Conservation (phyloP, 2,113 vertebrate species). For the Tichodroma muraria region DNA sequence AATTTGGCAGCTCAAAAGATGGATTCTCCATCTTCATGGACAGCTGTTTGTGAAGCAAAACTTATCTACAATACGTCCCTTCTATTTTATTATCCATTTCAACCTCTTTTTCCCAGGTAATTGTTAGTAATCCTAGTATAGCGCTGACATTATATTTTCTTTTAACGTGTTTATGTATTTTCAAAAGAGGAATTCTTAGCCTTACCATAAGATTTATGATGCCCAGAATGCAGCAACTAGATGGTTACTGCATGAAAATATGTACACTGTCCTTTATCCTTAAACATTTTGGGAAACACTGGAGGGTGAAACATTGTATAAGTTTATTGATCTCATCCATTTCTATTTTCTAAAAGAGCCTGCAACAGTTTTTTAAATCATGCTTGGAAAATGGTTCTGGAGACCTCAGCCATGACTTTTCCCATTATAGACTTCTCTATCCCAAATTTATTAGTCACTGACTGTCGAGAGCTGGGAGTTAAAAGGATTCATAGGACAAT, state of each 20-base stretch:
- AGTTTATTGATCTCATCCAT: background rate
- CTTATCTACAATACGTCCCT: background rate
- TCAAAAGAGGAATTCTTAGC: background rate
- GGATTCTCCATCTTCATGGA: background rate
- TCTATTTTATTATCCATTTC: background rate
- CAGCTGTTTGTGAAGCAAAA: background rate
- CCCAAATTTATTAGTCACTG: background rate
- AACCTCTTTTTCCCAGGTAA: background rate
- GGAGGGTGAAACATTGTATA: background rate
- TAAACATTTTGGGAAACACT: background rate
- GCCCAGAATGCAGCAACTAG: background rate
- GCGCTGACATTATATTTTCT: background rate
- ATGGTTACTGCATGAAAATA: background rate
- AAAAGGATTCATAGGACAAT: background rate
- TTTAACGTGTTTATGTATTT: background rate
- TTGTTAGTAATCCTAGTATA: background rate
- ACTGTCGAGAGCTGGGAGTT: accelerated
- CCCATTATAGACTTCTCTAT: background rate
- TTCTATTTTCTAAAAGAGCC: background rate
- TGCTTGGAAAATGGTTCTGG: background rate
- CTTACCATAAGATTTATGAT: background rate
- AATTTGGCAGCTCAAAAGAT: background rate
- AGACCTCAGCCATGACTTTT: background rate
- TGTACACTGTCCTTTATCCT: background rate
- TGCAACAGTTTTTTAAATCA: background rate